Conservation (phyloP, 2,797 vertebrate genomes). For the Sciurus carolinensis region DNA sequence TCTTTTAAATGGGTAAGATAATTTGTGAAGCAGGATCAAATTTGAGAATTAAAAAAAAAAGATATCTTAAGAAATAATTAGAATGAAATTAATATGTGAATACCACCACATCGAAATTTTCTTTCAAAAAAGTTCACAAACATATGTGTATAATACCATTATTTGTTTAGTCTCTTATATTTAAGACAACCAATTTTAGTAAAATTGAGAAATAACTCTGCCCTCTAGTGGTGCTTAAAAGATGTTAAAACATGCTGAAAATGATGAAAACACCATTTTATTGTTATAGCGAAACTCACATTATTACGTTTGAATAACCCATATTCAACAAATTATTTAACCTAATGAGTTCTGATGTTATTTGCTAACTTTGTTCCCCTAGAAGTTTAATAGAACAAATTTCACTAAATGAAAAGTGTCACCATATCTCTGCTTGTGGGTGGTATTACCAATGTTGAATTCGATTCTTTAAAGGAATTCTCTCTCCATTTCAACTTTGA, state of each 20-base stretch:
- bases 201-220: constrained; percentile 76
- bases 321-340: neutral
- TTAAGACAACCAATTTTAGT: constrained; percentile 54
- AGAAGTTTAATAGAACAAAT: constrained; percentile 3
- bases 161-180: constrained; percentile 27
- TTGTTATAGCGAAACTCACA: neutral
- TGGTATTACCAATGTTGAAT: neutral
- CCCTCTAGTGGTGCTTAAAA: constrained; percentile 81
- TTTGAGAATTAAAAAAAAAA: neutral
- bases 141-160: neutral
- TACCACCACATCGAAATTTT: neutral
- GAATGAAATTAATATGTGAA: constrained; percentile 1
- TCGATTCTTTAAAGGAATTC: neutral
- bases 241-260: neutral
- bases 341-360: neutral
- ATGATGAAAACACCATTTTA: neutral
- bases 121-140: constrained; percentile 30
- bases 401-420: neutral
- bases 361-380: neutral
- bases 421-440: neutral
- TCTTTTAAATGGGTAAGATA: neutral
- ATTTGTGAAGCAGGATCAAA: neutral
- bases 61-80: neutral
- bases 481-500: neutral
- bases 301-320: neutral